Evolutionary conservation across 2,113 vertebrate genomes (phyloP).

Genomic region (Pungitius pungitius): DNA sequence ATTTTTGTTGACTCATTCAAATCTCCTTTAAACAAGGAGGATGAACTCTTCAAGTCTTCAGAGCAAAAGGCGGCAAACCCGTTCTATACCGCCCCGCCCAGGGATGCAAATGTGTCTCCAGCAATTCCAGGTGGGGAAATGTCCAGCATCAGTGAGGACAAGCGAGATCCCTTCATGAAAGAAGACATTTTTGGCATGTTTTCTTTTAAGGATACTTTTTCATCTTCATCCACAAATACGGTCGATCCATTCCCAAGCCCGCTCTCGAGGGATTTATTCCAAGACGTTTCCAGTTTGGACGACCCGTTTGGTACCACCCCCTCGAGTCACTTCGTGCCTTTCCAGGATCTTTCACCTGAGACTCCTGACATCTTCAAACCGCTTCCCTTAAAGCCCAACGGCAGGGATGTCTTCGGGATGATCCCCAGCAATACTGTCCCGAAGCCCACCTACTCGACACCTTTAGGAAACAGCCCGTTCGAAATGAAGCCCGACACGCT

Average conservation of each 20-base stretch:
- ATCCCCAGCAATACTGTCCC: background rate
- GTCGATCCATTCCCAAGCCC: constrained; percentile 49
- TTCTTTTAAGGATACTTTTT: constrained; percentile 35
- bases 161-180: background rate
- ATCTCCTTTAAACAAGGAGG: constrained; percentile 6
- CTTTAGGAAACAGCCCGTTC: background rate
- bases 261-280: constrained; percentile 46
- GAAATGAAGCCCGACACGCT: background rate
- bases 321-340: background rate
- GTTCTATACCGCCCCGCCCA: background rate
- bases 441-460: background rate
- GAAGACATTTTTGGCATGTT: background rate
- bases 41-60: constrained; percentile 13
- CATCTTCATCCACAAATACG: constrained; percentile 6
- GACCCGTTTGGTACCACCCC: constrained; percentile 35
- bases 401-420: background rate
- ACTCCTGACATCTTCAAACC: constrained; percentile 45
- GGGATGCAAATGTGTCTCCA: constrained; percentile 25
- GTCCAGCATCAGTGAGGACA: background rate
- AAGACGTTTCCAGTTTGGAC: constrained; percentile 25
- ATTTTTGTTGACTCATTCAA: constrained; percentile 23
- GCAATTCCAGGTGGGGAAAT: background rate
- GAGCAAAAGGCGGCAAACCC: background rate
- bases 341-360: constrained; percentile 24
- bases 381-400: background rate